phyloP scores from a whole-genome alignment of 2,888 invertebrate species.

The Oscheius sp. region DNA sequence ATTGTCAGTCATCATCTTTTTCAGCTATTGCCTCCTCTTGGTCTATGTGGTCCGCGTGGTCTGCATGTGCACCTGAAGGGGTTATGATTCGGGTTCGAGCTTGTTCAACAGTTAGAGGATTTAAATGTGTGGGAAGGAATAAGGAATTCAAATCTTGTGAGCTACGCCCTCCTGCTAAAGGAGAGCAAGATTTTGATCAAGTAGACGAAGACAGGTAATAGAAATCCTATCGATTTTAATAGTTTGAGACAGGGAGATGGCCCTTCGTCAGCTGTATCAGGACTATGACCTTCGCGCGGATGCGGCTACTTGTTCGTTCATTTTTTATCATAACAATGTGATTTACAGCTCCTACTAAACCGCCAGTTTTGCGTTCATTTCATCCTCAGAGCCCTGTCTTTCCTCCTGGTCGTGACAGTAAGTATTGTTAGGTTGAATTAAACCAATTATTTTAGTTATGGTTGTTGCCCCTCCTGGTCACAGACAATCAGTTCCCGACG shows the following conservation, averaged over 20 bases:
- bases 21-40: constrained; percentile 63
- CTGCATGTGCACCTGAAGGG: constrained; percentile 61
- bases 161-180: constrained; percentile 34
- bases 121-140: constrained; percentile 71
- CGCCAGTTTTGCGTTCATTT: background rate
- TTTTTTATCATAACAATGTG: too few relatives aligned
- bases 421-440: background rate
- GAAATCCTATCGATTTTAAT: background rate
- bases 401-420: constrained; percentile 18
- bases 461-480: constrained; percentile 20
- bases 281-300: constrained; percentile 59
- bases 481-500: background rate
- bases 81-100: constrained; percentile 68
- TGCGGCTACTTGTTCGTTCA: constrained; percentile 3
- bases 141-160: constrained; percentile 64
- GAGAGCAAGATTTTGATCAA: constrained; percentile 45
- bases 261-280: constrained; percentile 67
- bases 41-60: constrained; percentile 73
- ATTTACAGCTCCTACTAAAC: constrained; percentile 3
- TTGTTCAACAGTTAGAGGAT: constrained; percentile 72
- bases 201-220: constrained; percentile 40
- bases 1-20: background rate
- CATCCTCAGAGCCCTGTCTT: background rate
- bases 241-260: constrained; percentile 58
- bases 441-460: background rate